Conservation (phyloP, 2,797 vertebrate species). For the Amblyopsis hoosieri region DNA sequence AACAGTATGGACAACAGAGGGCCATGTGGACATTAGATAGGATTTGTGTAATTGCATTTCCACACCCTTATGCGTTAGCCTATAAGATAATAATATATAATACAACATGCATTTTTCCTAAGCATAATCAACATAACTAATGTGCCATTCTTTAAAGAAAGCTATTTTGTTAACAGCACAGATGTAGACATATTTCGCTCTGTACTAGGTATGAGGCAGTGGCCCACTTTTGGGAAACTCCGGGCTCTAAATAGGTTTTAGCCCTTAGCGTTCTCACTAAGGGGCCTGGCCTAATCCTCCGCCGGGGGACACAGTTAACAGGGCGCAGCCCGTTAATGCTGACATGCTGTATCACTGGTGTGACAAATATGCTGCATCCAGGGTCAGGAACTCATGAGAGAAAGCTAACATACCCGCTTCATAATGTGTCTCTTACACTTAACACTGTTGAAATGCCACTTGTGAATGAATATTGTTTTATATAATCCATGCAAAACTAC, state of each 20-base stretch:
- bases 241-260: conserved; percentile 50
- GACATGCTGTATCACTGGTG: conserved; percentile 24
- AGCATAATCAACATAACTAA: no score
- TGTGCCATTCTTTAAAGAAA: no score
- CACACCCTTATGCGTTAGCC: no score
- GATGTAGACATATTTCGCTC: conserved; percentile 7
- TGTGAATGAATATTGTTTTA: not conserved
- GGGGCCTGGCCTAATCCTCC: conserved; percentile 22
- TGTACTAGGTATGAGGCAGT: conserved; percentile 58
- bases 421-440: conserved; percentile 16
- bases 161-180: no score
- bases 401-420: conserved; percentile 5
- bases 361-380: conserved; percentile 27
- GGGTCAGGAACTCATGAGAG: conserved; percentile 16
- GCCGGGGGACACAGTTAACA: conserved; percentile 30
- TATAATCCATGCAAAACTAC: not conserved
- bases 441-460: not conserved
- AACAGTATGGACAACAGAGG: conserved; percentile 3
- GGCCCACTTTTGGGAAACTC: conserved; percentile 61
- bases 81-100: no score
- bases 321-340: conserved; percentile 3
- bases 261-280: conserved; percentile 26
- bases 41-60: no score
- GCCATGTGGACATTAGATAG: not conserved
- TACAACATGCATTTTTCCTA: no score